Base-by-base conservation (phyloP, 2,888 invertebrate genomes). In the Aelia acuminata region DNA sequence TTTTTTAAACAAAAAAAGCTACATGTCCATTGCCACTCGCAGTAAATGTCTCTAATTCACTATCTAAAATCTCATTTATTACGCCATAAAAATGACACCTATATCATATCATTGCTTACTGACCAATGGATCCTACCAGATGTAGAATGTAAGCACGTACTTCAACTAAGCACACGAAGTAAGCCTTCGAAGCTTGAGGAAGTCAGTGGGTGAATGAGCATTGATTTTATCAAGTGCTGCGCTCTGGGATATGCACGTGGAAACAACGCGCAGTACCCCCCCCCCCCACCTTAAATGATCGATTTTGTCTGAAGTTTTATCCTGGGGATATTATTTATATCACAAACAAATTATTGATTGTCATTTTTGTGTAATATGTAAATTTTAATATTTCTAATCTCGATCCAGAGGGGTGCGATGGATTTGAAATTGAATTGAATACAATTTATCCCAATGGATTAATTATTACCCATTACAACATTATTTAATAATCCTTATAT, bases 41-140 rank as follows among this genome's bases (percentile, higher is more conserved):
- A 63, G 15, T 31, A 63, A 31, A 18, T 70, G 63, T 18, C 63
- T 35, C 63, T 63, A 63, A 70, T 5, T n/a, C n/a, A 5, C 63
- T 63, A 70, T 22, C 63, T 70, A 70, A 70, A 31, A 35, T n/a
- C 31, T 31, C 63, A 70, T 70, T 70, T 35, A 31, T 0, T 70
- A 63, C 31, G 63, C 15, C n/a, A 53, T 31, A 31, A 70, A 31
- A 70, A 70, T 2, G 63, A 70, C 63, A 35, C 63, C 31, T 70
- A 70, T 35, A 70, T 70, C 18, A 70, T 70, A 70, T 15, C 26
- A 57, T 26, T 70, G 63, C 63, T 70, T 70, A 70, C 63, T 70
- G 63, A 70, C 63, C 63, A 70, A 35, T 18, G 63, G 63, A 26
- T 26, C 13, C 8, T 26, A 57, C n/a, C 1, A 10, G 26, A 26